Evolutionary conservation across 2,888 invertebrate genomes (phyloP).

Genomic region (Orthonevra nobilis): DNA sequence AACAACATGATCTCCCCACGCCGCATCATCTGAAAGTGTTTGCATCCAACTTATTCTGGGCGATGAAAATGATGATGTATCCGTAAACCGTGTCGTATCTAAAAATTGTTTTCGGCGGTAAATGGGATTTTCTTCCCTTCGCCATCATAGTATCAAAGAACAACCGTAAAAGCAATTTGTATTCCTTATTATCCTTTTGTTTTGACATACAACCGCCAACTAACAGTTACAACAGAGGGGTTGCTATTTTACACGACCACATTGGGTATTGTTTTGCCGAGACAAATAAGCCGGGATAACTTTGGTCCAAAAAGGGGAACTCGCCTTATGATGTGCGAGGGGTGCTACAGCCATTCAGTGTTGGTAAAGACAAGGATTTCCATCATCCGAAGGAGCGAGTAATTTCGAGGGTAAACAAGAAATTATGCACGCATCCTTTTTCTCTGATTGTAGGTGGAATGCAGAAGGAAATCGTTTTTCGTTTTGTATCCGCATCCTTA

Average conservation of each 20-base stretch:
- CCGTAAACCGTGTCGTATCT: slow-evolving; percentile 49
- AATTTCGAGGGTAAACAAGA: slow-evolving; percentile 71
- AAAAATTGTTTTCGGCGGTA: slow-evolving; percentile 56
- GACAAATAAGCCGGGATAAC: slow-evolving; percentile 52
- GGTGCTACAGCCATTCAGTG: slow-evolving; percentile 22
- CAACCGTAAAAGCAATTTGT: slow-evolving; percentile 68
- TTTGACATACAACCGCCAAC: slow-evolving; percentile 80
- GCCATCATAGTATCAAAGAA: slow-evolving; percentile 62
- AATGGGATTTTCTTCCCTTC: slow-evolving; percentile 45
- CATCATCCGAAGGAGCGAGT: slow-evolving; percentile 64
- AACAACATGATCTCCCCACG: slow-evolving; percentile 7
- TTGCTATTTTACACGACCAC: slow-evolving; percentile 57
- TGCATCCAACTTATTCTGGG: not conserved
- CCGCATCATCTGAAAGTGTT: slow-evolving; percentile 19
- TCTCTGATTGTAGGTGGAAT: slow-evolving; percentile 28
- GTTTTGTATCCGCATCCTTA: slow-evolving; percentile 24
- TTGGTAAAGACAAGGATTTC: slow-evolving; percentile 64
- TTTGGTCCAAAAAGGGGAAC: slow-evolving; percentile 30
- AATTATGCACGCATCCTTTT: slow-evolving; percentile 71
- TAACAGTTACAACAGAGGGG: slow-evolving; percentile 74
- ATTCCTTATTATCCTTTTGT: slow-evolving; percentile 75
- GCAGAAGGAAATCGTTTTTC: slow-evolving; percentile 38
- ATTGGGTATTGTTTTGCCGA: slow-evolving; percentile 49
- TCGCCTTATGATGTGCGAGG: not conserved
- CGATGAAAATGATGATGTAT: slow-evolving; percentile 44